Conservation (phyloP, 2,888 invertebrate genomes). For the Agrochola litura region DNA sequence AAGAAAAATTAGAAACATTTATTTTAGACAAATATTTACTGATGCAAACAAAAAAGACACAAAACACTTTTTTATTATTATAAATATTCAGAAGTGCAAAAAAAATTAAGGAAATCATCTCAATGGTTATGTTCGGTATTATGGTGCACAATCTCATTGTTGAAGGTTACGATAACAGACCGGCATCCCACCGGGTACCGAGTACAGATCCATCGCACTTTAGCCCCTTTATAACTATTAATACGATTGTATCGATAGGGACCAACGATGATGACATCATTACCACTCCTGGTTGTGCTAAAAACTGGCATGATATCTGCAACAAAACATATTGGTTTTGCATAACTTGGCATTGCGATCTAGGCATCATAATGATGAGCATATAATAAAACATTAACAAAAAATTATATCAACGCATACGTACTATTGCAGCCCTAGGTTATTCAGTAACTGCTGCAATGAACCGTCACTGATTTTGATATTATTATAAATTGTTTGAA, state of each 20-base stretch:
- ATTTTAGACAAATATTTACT: background rate
- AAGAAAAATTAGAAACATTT: background rate
- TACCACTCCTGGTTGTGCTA: slow-evolving; percentile 23
- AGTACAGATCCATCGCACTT: slow-evolving; percentile 61
- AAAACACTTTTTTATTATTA: background rate
- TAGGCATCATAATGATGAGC: background rate
- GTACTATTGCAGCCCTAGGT: background rate
- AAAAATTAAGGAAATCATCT: background rate
- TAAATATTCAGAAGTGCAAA: background rate
- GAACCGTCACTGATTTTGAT: background rate
- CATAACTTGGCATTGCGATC: background rate
- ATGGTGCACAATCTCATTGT: slow-evolving; percentile 14
- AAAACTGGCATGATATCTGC: slow-evolving; percentile 22
- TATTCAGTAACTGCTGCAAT: background rate
- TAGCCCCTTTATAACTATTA: slow-evolving; percentile 41
- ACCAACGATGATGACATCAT: slow-evolving; percentile 35
- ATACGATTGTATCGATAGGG: slow-evolving; percentile 38
- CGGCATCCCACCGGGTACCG: slow-evolving; percentile 27
- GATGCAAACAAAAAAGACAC: background rate
- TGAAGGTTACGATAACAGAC: slow-evolving; percentile 20
- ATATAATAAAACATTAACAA: background rate
- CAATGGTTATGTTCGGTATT: slow-evolving; percentile 29
- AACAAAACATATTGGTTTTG: slow-evolving; percentile 1
- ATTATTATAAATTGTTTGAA: background rate
- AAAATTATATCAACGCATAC: background rate